Evolutionary conservation across 2,888 invertebrate species (phyloP).

Genomic region (Aricia artaxerxes): DNA sequence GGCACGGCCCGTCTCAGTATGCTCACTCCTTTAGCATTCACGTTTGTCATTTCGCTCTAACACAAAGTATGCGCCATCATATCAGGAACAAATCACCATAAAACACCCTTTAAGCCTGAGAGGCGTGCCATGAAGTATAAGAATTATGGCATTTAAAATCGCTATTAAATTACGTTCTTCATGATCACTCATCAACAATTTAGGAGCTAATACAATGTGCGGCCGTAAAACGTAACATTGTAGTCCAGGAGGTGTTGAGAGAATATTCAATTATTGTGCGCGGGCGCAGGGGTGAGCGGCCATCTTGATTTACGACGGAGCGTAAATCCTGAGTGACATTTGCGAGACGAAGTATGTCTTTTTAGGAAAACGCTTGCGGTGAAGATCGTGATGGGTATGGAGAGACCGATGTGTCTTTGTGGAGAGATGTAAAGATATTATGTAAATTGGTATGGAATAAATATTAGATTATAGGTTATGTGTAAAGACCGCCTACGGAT

Average conservation of each 20-base stretch:
- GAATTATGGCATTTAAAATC: conserved; percentile 78
- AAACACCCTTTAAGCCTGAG: conserved; percentile 68
- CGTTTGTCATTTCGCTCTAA: conserved; percentile 32
- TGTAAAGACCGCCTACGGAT: too few relatives aligned
- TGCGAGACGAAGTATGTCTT: conserved; percentile 61
- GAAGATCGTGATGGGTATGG: conserved; percentile 46
- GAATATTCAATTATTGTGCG: conserved; percentile 78
- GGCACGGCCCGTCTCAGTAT: too few relatives aligned
- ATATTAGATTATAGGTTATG: too few relatives aligned
- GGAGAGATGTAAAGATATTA: conserved; percentile 34
- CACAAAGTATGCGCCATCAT: conserved; percentile 54
- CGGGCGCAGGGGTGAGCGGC: conserved; percentile 73
- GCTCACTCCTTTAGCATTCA: not conserved
- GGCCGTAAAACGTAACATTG: conserved; percentile 76
- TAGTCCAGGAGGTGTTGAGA: conserved; percentile 77
- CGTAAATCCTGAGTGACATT: conserved; percentile 78
- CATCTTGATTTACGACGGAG: conserved; percentile 78
- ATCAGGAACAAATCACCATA: conserved; percentile 79
- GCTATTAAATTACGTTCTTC: conserved; percentile 71
- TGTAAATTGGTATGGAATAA: not conserved
- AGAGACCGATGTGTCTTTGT: conserved; percentile 33
- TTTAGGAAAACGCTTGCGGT: conserved; percentile 63
- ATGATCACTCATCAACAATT: conserved; percentile 79
- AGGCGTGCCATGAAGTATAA: conserved; percentile 70
- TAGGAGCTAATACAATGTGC: conserved; percentile 77